Conservation (phyloP, 2,113 vertebrate species). For the Platycercus adscitus region DNA sequence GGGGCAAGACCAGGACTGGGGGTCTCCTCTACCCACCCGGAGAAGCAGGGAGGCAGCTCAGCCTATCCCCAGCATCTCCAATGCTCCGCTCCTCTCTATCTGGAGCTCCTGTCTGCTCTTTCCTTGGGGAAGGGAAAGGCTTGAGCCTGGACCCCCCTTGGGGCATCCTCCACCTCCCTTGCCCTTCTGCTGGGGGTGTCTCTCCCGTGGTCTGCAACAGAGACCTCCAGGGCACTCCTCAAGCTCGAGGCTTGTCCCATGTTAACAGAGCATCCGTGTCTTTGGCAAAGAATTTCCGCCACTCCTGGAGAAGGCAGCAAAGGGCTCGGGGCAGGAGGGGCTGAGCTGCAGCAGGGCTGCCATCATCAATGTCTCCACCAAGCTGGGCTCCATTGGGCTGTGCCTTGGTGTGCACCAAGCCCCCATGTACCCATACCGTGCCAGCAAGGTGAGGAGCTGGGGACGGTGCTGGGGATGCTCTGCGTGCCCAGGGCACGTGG, state of each 20-base stretch:
- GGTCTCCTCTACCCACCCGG: not conserved
- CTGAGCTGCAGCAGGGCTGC: slow-evolving; percentile 26
- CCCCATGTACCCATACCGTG: slow-evolving; percentile 22
- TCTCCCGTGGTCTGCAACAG: not conserved
- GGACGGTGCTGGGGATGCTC: not conserved
- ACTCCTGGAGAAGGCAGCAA: not conserved
- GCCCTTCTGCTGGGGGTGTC: not conserved
- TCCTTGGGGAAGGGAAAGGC: not conserved
- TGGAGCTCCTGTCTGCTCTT: not conserved
- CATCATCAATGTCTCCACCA: slow-evolving; percentile 24
- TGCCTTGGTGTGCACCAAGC: not conserved
- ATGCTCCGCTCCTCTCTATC: not conserved
- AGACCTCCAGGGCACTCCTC: not conserved
- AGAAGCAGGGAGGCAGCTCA: not conserved
- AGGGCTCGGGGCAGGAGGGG: accelerated
- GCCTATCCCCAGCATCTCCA: not conserved
- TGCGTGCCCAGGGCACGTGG: accelerated
- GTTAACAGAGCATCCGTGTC: accelerated
- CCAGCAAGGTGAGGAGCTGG: slow-evolving; percentile 49
- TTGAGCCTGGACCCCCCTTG: not conserved
- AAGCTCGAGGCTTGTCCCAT: accelerated
- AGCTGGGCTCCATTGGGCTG: slow-evolving; percentile 32
- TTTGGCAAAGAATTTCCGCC: slow-evolving; percentile 46
- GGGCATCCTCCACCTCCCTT: not conserved
- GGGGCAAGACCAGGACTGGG: not conserved